Evolutionary conservation across 2,888 invertebrate genomes (phyloP).

Genomic region (Coleophora flavipennella): DNA sequence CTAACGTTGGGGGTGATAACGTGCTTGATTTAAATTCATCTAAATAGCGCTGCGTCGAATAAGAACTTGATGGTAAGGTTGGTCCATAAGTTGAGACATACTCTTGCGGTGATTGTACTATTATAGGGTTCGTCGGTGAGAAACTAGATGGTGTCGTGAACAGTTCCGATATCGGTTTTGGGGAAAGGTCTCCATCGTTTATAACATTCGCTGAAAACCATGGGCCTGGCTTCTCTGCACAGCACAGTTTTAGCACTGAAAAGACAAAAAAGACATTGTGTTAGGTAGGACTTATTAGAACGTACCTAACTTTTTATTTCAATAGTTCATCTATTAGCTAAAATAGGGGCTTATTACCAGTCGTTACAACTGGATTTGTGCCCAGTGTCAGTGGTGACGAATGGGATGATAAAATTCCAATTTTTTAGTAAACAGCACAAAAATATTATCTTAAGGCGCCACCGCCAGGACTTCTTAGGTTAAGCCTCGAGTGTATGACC

Average conservation of each 20-base stretch:
- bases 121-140: conserved; percentile 40
- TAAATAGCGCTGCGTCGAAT: conserved; percentile 7
- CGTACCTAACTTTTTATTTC: too few relatives aligned
- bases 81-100: background rate
- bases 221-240: conserved; percentile 39
- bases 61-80: conserved; percentile 7
- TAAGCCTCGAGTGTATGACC: too few relatives aligned
- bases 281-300: too few relatives aligned
- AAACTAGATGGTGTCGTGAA: conserved; percentile 46
- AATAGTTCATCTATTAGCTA: too few relatives aligned
- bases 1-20: conserved; percentile 1
- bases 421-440: too few relatives aligned
- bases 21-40: conserved; percentile 6
- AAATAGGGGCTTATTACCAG: too few relatives aligned
- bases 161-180: conserved; percentile 52
- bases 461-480: too few relatives aligned
- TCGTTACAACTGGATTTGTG: too few relatives aligned
- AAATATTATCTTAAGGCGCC: too few relatives aligned
- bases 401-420: too few relatives aligned
- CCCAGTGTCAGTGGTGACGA: too few relatives aligned
- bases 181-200: conserved; percentile 47
- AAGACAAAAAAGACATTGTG: conserved; percentile 15
- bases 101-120: conserved; percentile 16
- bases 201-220: conserved; percentile 61
- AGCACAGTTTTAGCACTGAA: conserved; percentile 63